Evolutionary conservation across 2,797 vertebrate genomes (phyloP).

Genomic region (Gymnopithys bicolor): DNA sequence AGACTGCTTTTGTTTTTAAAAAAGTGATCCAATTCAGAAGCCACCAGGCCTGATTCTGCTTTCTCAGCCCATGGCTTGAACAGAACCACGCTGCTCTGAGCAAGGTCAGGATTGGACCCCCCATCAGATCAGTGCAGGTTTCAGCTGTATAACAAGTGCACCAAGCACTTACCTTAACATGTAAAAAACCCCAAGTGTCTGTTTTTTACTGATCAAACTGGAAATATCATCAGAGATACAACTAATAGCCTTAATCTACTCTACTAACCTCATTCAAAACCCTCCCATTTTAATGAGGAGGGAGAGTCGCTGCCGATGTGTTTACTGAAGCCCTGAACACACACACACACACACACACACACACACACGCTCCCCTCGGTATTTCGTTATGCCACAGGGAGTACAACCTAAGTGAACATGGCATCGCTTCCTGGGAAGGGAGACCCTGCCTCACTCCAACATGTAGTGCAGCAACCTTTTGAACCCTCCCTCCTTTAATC

Average conservation of each 20-base stretch:
- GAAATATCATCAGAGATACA: background rate
- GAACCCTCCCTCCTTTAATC: conserved; percentile 75
- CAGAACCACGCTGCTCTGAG: background rate
- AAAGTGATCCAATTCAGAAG: background rate
- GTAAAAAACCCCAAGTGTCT: background rate
- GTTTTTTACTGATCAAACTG: background rate
- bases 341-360: no score
- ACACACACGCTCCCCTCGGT: no score
- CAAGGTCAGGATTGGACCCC: background rate
- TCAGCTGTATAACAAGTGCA: background rate
- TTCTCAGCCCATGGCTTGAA: fast-evolving
- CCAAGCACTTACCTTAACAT: background rate
- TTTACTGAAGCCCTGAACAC: conserved; percentile 30
- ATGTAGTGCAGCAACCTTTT: conserved; percentile 71
- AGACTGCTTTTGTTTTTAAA: conserved; percentile 45
- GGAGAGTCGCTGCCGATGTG: background rate
- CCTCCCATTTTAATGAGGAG: conserved; percentile 32
- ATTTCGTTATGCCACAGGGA: conserved; percentile 50
- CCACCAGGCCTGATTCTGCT: background rate
- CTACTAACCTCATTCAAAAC: background rate
- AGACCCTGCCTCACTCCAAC: conserved; percentile 49
- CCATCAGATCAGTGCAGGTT: background rate
- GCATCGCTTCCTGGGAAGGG: conserved; percentile 42
- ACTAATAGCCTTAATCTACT: conserved; percentile 19
- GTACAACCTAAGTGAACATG: conserved; percentile 43